phyloP scores from a whole-genome alignment of 1,140 invertebrate genomes.

The Scaptodrosophila lebanonensis region DNA sequence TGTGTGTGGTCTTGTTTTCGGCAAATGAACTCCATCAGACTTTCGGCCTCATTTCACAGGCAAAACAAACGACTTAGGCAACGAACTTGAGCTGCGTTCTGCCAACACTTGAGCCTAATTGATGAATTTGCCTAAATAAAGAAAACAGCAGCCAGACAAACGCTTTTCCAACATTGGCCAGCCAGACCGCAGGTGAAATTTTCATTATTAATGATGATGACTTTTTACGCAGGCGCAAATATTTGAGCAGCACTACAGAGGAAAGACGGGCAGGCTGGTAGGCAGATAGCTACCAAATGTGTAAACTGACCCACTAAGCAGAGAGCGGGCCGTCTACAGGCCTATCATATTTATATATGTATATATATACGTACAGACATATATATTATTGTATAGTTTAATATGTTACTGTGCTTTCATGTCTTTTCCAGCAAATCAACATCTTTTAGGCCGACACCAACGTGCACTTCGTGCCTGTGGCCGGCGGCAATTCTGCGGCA shows the following conservation, averaged over 20 bases:
- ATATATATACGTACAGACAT: neutral
- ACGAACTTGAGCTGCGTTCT: slow-evolving; percentile 46
- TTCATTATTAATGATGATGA: slow-evolving; percentile 72
- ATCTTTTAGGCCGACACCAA: too few species aligned
- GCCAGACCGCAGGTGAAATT: slow-evolving; percentile 72
- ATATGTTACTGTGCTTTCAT: slow-evolving; percentile 18
- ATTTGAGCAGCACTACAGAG: slow-evolving; percentile 59
- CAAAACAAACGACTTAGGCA: slow-evolving; percentile 51
- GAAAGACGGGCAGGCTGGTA: slow-evolving; percentile 31
- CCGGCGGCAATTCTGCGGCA: slow-evolving; percentile 42
- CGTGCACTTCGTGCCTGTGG: too few species aligned
- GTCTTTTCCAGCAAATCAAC: too few species aligned
- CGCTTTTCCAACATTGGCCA: slow-evolving; percentile 42
- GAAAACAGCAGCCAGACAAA: slow-evolving; percentile 41
- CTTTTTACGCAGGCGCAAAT: slow-evolving; percentile 61
- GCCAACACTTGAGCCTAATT: slow-evolving; percentile 49
- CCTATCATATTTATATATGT: too few species aligned
- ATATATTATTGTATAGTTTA: slow-evolving; percentile 28
- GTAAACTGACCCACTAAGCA: slow-evolving; percentile 64
- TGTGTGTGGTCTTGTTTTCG: too few species aligned
- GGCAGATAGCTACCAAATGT: slow-evolving; percentile 31
- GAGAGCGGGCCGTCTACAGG: slow-evolving; percentile 1
- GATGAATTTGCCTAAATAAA: slow-evolving; percentile 66
- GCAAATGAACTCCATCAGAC: too few species aligned
- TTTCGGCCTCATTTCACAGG: slow-evolving; percentile 1